These are phyloP conservation scores for Ageneiosus marmoratus DNA, from an alignment of 2,113 vertebrate species.

Conservation along the genomic window DNA sequence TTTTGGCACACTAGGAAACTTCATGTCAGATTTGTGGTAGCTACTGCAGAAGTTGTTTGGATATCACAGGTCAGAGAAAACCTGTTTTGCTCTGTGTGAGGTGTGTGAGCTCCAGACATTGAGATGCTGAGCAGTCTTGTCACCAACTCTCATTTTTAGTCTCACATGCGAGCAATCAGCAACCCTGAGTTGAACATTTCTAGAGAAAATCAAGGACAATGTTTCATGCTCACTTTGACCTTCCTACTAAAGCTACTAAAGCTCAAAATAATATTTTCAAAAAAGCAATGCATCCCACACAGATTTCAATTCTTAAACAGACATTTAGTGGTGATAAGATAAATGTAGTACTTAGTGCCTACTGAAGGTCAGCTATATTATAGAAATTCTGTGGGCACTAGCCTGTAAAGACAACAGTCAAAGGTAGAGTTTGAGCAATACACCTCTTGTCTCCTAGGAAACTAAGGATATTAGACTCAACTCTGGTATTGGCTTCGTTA, in stretches of 20 bases:
- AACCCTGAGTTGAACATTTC: slow-evolving; percentile 35
- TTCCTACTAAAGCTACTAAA: neutral
- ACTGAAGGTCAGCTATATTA: neutral
- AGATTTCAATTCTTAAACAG: neutral
- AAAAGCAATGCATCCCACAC: slow-evolving; percentile 5
- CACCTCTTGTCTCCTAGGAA: neutral
- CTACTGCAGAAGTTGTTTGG: neutral
- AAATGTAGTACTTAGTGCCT: neutral
- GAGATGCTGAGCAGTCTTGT: slow-evolving; percentile 29
- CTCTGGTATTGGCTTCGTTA: neutral
- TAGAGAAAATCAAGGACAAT: slow-evolving; percentile 14
- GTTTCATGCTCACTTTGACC: slow-evolving; percentile 5
- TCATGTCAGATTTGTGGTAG: neutral
- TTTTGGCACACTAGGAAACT: neutral
- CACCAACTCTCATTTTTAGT: slow-evolving; percentile 45
- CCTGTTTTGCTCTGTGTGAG: slow-evolving; percentile 37
- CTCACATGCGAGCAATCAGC: slow-evolving; percentile 56
- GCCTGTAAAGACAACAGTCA: neutral
- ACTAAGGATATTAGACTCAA: neutral
- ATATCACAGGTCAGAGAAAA: neutral
- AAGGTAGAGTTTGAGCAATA: neutral
- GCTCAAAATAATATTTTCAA: neutral
- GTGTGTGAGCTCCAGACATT: slow-evolving; percentile 20
- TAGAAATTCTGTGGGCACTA: neutral
- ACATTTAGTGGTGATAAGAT: neutral